Evolutionary conservation across 2,888 invertebrate species (phyloP), one percentile per base, ranked within the genome.

Genomic region (Phorcus lineatus): DNA sequence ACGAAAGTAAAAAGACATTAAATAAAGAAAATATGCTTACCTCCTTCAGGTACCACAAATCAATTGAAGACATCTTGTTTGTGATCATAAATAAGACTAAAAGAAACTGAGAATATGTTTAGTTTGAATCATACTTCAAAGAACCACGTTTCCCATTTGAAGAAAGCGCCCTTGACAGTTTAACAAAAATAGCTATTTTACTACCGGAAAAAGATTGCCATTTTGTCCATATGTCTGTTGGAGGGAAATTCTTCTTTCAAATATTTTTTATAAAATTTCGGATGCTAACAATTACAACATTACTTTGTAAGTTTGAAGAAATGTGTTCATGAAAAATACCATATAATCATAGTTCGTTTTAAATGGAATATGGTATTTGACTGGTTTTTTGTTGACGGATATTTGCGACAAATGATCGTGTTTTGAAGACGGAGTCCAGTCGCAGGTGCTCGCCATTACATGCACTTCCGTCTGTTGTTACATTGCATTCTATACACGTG

Each of bases 41-140:
- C 86, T 87, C 87, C 77, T 84, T 81, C 19, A 75, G 74, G 70
- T 81, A 86, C 86, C 86, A 87, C 40, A 54, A 77, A 47, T 84
- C 85, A 66, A 87, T 83, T 9, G 85, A 76, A 79, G 86, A 84
- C 84, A 86, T 86, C 28, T 1, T 36, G 2, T 13, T n/a, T n/a
- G 3, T 16, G 13, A 9, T 2, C 22, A 22, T 24, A 24, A 13
- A 53, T 53, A 53, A 1, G 19, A 19, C 16, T 52, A 17, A 3
- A 47, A 74, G 75, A 19, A 13, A 36, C 40, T 17, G 70, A 40
- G 16, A 16, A 67, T 47, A 47, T 47, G 4, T 4, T 6, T 1
- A 47, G 47, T 13, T 11, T 4, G 47, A 4, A 47, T 47, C 1
- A 11, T 47, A 47, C 11, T 47, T 13, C 13, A 36, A 11, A 6